phyloP scores from a whole-genome alignment of 2,888 invertebrate species.

The Microplitis manilae region DNA sequence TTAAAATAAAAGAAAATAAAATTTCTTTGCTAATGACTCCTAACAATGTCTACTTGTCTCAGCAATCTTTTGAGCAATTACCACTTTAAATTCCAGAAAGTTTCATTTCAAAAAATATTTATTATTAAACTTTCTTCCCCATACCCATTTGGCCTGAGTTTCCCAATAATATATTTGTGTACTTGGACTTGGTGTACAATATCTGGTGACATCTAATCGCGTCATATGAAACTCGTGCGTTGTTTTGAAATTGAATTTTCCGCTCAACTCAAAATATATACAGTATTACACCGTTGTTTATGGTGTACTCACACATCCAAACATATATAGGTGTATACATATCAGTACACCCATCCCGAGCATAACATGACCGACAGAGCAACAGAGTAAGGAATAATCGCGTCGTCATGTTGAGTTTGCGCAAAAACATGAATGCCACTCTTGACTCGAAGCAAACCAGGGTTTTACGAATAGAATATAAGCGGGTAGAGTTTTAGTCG shows the following conservation, averaged over 20 bases:
- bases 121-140: too few relatives aligned
- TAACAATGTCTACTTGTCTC: too few relatives aligned
- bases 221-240: slow-evolving; percentile 22
- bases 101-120: too few relatives aligned
- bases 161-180: not conserved
- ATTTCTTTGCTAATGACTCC: too few relatives aligned
- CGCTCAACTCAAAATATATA: slow-evolving; percentile 12
- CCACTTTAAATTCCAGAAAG: too few relatives aligned
- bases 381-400: slow-evolving; percentile 29
- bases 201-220: slow-evolving; percentile 14
- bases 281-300: not conserved
- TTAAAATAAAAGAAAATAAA: too few relatives aligned
- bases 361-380: slow-evolving; percentile 22
- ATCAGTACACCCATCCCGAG: not conserved
- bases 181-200: slow-evolving; percentile 3
- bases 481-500: slow-evolving; percentile 49
- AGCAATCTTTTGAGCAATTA: too few relatives aligned
- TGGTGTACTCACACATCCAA: not conserved
- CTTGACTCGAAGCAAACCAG: not conserved
- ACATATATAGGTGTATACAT: slow-evolving; percentile 8
- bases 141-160: not conserved
- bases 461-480: slow-evolving; percentile 46
- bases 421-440: slow-evolving; percentile 46
- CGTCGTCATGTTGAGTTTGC: slow-evolving; percentile 38
- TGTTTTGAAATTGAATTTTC: slow-evolving; percentile 39